Evolutionary conservation across 2,888 invertebrate species (phyloP), one percentile per base, ranked within the genome.

Genomic region (Philonicus albiceps): DNA sequence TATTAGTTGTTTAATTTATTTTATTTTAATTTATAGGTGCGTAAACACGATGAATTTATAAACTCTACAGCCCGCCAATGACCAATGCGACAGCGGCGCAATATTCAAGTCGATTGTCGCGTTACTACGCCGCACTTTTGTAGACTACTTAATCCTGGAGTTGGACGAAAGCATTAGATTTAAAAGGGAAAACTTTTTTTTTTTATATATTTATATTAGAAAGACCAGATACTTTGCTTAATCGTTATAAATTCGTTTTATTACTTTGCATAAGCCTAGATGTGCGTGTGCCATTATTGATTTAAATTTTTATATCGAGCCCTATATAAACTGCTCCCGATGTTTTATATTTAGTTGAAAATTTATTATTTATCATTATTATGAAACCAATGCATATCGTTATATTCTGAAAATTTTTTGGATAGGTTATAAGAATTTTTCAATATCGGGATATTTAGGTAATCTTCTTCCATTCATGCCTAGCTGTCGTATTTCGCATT

Each of bases 71-170:
- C 90, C 84, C 91, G 91, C 11, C 92, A 92, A 92, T 92, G 92
- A 92, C 92, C 91, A 90, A 90, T 91, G 90, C 90, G 92, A 89
- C 92, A 90, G 88, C 89, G 90, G 75, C 87, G 88, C 22, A 89
- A 88, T 83, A 89, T 90, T 87, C 90, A 91, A 89, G 90, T 90
- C 84, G 91, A 92, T 89, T 92, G 92, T 91, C 90, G 91, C 90
- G 92, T 92, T 89, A 92, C 92, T 88, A 91, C 91, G 88, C 92
- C 92, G 88, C 92, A 92, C 91, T 92, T 92, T 90, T 92, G 92
- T 89, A 91, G 92, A 88, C 89, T 91, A 88, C 90, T 92, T 80
- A 92, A 92, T 91, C 92, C 92, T 86, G 91, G 92, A 88, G 91
- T 92, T 87, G 91, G 90, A 80, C 91, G 92, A 88, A 92, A 92